Evolutionary conservation across 2,113 vertebrate species (phyloP), one percentile per base, ranked within the genome.

Genomic region (Ovibos moschatus): DNA sequence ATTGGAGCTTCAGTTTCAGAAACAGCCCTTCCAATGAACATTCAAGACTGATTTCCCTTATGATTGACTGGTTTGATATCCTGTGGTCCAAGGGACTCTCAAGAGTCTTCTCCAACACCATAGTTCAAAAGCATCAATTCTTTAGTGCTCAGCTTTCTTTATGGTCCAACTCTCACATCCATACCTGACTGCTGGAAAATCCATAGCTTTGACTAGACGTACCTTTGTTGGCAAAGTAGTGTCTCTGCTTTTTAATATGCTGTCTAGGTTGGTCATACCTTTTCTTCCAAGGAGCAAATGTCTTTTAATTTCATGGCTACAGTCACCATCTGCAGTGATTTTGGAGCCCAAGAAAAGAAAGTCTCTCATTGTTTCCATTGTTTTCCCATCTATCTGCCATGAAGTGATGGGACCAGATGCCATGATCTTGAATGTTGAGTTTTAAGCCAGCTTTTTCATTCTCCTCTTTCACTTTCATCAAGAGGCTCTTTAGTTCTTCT

Each of bases 121-220:
- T 3, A 40, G 67, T 40, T 40, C 67, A 40, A 74, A 40, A 25
- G 67, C 11, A 6, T 74, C 36, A 40, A 40, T 74, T 74, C 67
- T 74, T 40, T 40, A 21, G n/a, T 67, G n/a, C 17, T 67, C n/a
- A 67, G 17, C n/a, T 67, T 36, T 67, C 33, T 36, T 36, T 21
- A 67, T 21, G 9, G n/a, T 11, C n/a, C 17, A 21, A 36, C n/a
- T 67, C 64, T 67, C 64, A 67, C 16, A 67, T 21, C 4, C 8
- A 16, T 67, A 67, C 17, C 36, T 2, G 64, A 67, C 4, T 67
- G 10, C 17, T 36, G 64, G 64, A 67, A 36, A 67, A 36, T 36
- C 33, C 8, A 67, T 67, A 67, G 2, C 33, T 21, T 67, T 21
- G 64, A 36, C 33, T 67, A 67, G 64, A 36, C 0, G 0, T 5